Conservation (phyloP, 2,113 vertebrate genomes). For the Fregetta grallaria region DNA sequence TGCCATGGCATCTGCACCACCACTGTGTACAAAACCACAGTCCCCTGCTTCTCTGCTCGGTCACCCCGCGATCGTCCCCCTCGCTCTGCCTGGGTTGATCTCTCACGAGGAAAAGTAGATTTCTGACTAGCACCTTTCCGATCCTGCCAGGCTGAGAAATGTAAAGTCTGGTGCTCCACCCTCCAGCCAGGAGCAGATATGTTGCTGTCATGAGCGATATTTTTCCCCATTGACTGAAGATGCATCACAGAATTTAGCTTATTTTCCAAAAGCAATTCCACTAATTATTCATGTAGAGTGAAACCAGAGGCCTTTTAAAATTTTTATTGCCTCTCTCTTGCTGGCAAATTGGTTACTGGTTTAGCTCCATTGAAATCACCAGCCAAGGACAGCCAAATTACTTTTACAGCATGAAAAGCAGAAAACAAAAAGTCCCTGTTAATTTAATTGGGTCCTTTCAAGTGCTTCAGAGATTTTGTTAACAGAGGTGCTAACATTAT, state of each 20-base stretch:
- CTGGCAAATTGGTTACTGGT: not conserved
- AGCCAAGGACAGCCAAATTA: constrained; percentile 13
- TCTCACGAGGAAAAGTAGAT: not conserved
- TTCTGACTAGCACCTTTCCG: not conserved
- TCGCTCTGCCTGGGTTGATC: not conserved
- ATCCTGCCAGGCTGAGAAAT: not conserved
- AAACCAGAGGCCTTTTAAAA: not conserved
- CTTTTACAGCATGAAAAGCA: constrained; percentile 1
- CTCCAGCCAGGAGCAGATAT: not conserved
- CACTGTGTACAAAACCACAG: rapidly evolving
- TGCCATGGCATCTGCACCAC: rapidly evolving
- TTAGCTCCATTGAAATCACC: not conserved
- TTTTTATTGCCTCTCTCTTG: not conserved
- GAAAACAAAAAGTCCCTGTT: constrained; percentile 47
- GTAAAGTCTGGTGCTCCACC: not conserved
- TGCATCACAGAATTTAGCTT: not conserved
- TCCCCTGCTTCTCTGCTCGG: not conserved
- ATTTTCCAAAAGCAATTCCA: not conserved
- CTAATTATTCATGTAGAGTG: not conserved
- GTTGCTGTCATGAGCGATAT: not conserved
- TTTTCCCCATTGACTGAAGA: not conserved
- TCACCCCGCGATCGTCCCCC: rapidly evolving
- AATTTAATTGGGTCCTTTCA: constrained; percentile 57
- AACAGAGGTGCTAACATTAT: constrained; percentile 43
- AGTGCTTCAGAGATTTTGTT: constrained; percentile 58